These are phyloP conservation scores for Eubasilissa splendida DNA, from an alignment of 2,888 invertebrate species.

Conservation along the genomic window DNA sequence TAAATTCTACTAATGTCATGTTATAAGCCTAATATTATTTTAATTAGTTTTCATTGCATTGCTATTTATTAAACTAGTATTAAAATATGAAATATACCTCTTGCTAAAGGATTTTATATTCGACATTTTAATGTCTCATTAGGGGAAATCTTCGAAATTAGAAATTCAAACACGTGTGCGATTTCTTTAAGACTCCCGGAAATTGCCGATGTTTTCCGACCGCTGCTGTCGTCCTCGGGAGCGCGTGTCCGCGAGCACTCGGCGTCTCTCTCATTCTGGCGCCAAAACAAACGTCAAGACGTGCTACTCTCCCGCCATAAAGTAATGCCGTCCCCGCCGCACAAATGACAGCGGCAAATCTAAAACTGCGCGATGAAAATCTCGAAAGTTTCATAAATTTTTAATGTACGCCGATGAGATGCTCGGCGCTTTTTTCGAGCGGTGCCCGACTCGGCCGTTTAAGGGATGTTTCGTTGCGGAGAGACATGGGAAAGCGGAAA, in stretches of 20 bases:
- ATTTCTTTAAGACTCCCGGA: slow-evolving; percentile 30
- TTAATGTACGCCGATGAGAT: neutral
- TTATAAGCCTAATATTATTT: too few relatives aligned
- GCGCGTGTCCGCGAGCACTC: slow-evolving; percentile 26
- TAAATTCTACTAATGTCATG: too few relatives aligned
- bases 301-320: slow-evolving; percentile 42
- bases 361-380: neutral
- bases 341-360: neutral
- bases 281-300: slow-evolving; percentile 56
- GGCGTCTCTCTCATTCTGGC: slow-evolving; percentile 48
- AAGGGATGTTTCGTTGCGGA: slow-evolving; percentile 5
- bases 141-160: neutral
- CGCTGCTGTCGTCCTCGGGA: slow-evolving; percentile 11
- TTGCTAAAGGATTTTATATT: too few relatives aligned
- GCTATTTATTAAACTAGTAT: too few relatives aligned
- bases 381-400: neutral
- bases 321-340: slow-evolving; percentile 18
- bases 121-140: too few relatives aligned
- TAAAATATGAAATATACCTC: too few relatives aligned
- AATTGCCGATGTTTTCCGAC: slow-evolving; percentile 39
- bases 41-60: too few relatives aligned
- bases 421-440: neutral
- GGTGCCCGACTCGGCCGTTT: neutral
- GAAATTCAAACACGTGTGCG: slow-evolving; percentile 44
- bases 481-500: slow-evolving; percentile 50